These are phyloP conservation scores for Ellobium chinense DNA, from an alignment of 2,888 invertebrate species.

Conservation along the genomic window DNA sequence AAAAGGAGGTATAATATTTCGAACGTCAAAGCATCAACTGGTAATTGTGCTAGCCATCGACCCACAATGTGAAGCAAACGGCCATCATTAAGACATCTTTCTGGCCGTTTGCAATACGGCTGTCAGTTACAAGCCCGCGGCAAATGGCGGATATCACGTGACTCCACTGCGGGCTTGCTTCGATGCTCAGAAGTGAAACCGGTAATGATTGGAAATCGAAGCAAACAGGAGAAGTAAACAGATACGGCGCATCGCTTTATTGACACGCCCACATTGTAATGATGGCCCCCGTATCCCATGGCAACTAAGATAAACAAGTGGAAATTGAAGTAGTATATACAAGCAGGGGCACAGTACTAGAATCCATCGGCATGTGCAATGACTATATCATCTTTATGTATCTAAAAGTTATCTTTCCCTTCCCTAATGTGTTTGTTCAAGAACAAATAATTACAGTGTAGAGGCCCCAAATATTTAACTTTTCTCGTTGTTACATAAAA, in stretches of 20 bases:
- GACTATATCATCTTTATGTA: no score
- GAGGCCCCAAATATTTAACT: conserved; percentile 14
- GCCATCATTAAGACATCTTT: neutral
- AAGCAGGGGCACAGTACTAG: conserved; percentile 1
- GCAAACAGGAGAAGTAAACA: conserved; percentile 12
- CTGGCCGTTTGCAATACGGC: neutral
- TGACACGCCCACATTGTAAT: neutral
- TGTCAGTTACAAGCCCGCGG: neutral
- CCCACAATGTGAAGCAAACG: neutral
- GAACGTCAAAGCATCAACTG: no score
- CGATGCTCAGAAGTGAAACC: conserved; percentile 7
- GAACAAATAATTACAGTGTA: conserved; percentile 1
- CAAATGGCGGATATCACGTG: conserved; percentile 4
- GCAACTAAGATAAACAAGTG: neutral
- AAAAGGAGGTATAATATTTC: no score
- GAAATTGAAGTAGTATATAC: neutral
- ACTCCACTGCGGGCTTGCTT: neutral
- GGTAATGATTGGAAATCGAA: conserved; percentile 5
- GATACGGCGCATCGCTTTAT: neutral
- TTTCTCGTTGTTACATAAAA: neutral
- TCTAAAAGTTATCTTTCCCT: conserved; percentile 2
- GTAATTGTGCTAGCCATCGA: neutral
- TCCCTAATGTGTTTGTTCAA: conserved; percentile 1
- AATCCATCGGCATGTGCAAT: no score
- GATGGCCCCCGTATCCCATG: neutral